Base-by-base conservation (phyloP, 2,797 vertebrate species). In the Xenentodon cancila region DNA sequence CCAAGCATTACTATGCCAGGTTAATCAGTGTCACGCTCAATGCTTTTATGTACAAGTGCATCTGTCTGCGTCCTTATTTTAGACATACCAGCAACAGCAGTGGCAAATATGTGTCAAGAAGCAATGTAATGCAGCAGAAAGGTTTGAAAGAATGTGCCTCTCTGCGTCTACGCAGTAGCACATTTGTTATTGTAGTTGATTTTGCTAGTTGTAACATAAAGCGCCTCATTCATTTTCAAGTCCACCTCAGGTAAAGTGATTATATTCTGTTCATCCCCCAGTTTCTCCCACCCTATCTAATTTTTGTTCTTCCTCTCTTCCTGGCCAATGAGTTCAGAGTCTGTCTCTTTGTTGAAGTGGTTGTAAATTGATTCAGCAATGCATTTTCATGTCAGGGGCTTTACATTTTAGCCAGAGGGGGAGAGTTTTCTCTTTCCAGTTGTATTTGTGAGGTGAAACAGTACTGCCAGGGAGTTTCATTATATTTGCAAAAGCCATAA, bases 361-460 rank as follows among this genome's bases (percentile, higher is more conserved):
- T 75, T 69, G 71, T 76, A 79, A 90, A 88, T 90, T 84, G 84
- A 90, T 92, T 89, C 69, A 1, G 63, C 71, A 68, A 61, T 75
- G 66, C 71, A 73, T 87, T 86, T 87, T 80, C 72, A 77, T 83
- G 82, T 87, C 86, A 61, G 25, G 53, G 42, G 52, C 51, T 73
- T 68, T 72, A 77, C 76, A 80, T 71, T 82, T 76, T 61, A 65
- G 80, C 77, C 73, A 51, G 81, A 79, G 72, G 83, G 71, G 58
- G 43, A 71, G 72, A 75, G 72, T 57, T 73, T 71, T 63, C 74
- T 84, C 73, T 62, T 77, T 64, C 53, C 52, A 68, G 25, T 48
- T 60, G 63, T 79, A 73, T n/a, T 27, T 74, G 68, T 74, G 50
- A 79, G 69, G 40, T 67, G 32, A 70, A 80, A 79, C 75, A 68